Base-by-base conservation (phyloP, 2,888 invertebrate genomes). In the Linnaemya vulpina region DNA sequence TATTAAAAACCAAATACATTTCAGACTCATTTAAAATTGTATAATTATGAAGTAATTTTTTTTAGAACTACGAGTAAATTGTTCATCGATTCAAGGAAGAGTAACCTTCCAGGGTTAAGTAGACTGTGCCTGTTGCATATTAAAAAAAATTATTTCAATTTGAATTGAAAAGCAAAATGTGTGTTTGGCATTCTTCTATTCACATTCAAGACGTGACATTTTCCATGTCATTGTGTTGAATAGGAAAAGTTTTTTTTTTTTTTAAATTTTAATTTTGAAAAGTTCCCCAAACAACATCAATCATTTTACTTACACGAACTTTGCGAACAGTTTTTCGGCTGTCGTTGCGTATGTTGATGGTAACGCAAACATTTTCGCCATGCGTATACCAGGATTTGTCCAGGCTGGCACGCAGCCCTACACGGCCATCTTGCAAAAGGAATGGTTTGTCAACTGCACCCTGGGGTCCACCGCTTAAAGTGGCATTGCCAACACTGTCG, bases 361-460 rank as follows among this genome's bases (percentile, higher is more conserved):
- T 95, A 8, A 97, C 96, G 87, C 94, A 93, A 87, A 98, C 94
- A 43, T 95, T 94, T 89, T 97, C 97, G 7, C 96, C 97, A 90
- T 97, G 97, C 4, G 95, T 95, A 92, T 97, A 97, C 89, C 95
- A 95, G 38, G 96, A 95, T 89, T 96, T 96, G 92, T 97, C 96
- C 88, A 98, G 93, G 89, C 95, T 95, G 2, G 97, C 97, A 89
- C 96, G 95, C 67, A 98, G 92, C 87, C 95, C 94, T 85, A 98
- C 95, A 87, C 95, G 94, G 68, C 97, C 97, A 88, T 97, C 97
- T 88, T 96, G 97, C 71, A 97, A 94, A 46, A 97, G 93, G 90
- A 97, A 97, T n/a, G 96, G 96, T 89, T 97, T 97, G 89, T 96
- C 96, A 10, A 96, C 95, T 0, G 94, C 93, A 0, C 95, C 96